phyloP scores from a whole-genome alignment of 2,797 vertebrate genomes.

The Vespertilio murinus region DNA sequence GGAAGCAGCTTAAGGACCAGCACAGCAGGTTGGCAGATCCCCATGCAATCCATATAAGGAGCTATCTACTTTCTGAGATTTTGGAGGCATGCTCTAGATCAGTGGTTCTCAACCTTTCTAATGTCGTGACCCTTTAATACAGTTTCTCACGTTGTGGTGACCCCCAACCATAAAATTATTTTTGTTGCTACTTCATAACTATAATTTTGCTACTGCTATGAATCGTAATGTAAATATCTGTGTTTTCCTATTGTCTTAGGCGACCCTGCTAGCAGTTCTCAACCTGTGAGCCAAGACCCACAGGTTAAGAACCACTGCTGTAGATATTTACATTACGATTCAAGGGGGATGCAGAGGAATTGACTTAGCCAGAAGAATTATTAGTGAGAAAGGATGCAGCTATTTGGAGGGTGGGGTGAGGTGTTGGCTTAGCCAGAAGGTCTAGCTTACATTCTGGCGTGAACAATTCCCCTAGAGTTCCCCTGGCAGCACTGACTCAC shows the following conservation, averaged over 20 bases:
- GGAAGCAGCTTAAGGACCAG: neutral
- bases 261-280: no score
- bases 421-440: neutral
- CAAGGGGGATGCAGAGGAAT: neutral
- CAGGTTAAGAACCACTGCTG: no score
- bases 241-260: no score
- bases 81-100: neutral
- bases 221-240: no score
- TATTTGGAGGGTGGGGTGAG: neutral
- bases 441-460: neutral
- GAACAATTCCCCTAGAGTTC: neutral
- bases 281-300: no score
- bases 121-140: no score
- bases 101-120: no score
- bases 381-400: neutral
- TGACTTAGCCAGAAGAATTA: neutral
- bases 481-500: neutral
- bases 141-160: no score
- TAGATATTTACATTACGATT: no score
- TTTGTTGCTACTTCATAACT: no score
- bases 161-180: no score
- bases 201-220: no score
- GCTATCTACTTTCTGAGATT: neutral
- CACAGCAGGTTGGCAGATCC: neutral
- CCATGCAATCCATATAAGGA: fast-evolving